phyloP scores from a whole-genome alignment of 2,113 vertebrate genomes.

The Microcebus tavaratra region DNA sequence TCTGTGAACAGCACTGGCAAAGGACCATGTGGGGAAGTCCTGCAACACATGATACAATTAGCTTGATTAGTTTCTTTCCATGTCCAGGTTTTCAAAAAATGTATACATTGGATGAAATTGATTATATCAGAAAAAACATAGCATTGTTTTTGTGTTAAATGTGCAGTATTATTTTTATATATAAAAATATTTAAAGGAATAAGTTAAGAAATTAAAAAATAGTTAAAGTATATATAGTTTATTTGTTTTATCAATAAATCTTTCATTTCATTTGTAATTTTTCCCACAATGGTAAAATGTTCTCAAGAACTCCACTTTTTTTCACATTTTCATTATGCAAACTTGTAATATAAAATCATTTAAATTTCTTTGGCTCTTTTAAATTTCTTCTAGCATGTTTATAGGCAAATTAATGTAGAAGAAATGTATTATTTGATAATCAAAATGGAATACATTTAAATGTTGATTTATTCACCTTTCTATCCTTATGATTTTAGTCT shows the following conservation, averaged over 20 bases:
- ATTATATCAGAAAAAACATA: background rate
- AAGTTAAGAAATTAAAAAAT: background rate
- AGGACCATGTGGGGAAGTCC: background rate
- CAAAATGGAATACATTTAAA: background rate
- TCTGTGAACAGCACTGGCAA: constrained; percentile 69
- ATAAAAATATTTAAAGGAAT: background rate
- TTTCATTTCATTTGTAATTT: background rate
- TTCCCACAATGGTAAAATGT: background rate
- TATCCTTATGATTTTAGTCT: background rate
- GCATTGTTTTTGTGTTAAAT: background rate
- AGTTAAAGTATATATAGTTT: background rate
- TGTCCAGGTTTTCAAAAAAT: background rate
- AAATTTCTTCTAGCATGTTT: background rate
- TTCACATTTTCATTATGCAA: background rate
- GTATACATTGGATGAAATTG: background rate
- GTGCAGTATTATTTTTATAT: background rate
- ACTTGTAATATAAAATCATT: background rate
- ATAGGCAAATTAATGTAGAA: background rate
- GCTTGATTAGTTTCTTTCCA: background rate
- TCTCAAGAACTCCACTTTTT: background rate
- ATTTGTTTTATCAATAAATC: background rate
- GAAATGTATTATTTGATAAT: background rate
- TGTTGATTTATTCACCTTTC: background rate
- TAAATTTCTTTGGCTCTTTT: background rate
- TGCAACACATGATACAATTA: constrained; percentile 27